These are phyloP conservation scores for Plecturocebus donacophilus DNA, from an alignment of 2,113 vertebrate species.

Conservation along the genomic window DNA sequence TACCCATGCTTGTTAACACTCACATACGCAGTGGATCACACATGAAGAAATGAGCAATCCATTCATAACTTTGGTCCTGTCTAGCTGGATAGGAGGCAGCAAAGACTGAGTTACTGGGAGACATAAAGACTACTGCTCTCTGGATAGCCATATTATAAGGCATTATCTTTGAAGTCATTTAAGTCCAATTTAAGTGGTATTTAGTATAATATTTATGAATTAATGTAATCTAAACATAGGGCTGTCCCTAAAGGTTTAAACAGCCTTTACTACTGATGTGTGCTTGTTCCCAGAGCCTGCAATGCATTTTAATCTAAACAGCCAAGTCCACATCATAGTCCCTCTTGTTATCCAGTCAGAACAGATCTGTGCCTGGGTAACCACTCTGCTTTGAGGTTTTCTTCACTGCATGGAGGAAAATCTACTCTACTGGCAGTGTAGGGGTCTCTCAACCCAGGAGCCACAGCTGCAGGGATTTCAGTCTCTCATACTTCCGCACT, in stretches of 20 bases:
- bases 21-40: conserved; percentile 74
- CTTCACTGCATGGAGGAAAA: conserved; percentile 15
- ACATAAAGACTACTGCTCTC: conserved; percentile 88
- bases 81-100: conserved; percentile 79
- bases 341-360: conserved; percentile 79
- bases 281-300: conserved; percentile 73
- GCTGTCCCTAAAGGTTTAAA: conserved; percentile 82
- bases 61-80: conserved; percentile 86
- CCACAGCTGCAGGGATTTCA: conserved; percentile 13
- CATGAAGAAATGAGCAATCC: conserved; percentile 79
- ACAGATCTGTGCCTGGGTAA: conserved; percentile 75
- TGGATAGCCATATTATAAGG: conserved; percentile 87
- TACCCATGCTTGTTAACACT: background rate
- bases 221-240: conserved; percentile 88
- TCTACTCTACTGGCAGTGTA: conserved; percentile 41
- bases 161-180: conserved; percentile 89
- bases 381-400: conserved; percentile 76
- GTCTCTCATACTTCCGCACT: background rate
- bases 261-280: conserved; percentile 76
- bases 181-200: conserved; percentile 88
- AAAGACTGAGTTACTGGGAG: conserved; percentile 85
- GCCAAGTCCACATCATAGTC: conserved; percentile 76
- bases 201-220: conserved; percentile 92
- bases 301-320: conserved; percentile 83
- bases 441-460: background rate